Evolutionary conservation across 2,113 vertebrate species (phyloP).

Genomic region (Eolophus roseicapilla): DNA sequence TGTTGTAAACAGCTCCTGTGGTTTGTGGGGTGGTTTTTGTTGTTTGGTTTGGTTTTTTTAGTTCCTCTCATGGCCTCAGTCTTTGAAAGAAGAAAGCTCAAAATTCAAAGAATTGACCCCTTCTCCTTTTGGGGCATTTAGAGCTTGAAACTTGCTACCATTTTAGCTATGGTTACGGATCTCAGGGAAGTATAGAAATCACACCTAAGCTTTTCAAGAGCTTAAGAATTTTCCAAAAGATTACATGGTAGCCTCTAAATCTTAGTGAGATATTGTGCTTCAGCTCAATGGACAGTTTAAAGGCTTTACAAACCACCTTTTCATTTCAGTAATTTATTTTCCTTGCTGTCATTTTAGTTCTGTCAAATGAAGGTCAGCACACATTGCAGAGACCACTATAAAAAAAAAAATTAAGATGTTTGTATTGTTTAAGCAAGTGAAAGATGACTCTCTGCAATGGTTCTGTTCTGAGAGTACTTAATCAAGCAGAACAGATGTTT

Average conservation of each 20-base stretch:
- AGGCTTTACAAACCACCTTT: constrained; percentile 33
- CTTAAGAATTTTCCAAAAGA: neutral
- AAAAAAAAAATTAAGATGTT: constrained; percentile 11
- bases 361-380: constrained; percentile 25
- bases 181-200: neutral
- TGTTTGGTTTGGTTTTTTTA: neutral
- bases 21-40: neutral
- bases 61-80: neutral
- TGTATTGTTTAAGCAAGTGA: constrained; percentile 17
- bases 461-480: constrained; percentile 38
- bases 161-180: neutral
- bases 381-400: neutral
- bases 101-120: neutral
- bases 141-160: neutral
- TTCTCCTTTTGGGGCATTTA: neutral
- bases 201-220: constrained; percentile 8
- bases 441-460: neutral
- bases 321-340: constrained; percentile 48
- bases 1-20: neutral
- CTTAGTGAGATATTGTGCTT: constrained; percentile 24
- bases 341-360: constrained; percentile 21
- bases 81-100: constrained; percentile 9
- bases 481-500: constrained; percentile 60
- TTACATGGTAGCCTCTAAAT: neutral
- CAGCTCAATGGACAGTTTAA: constrained; percentile 23